Percentiles rank a stretch among this genome's conserved stretches.
These are phyloP conservation scores for Agrilus mali DNA, from an alignment of 2,888 invertebrate species.

Conservation along the genomic window DNA sequence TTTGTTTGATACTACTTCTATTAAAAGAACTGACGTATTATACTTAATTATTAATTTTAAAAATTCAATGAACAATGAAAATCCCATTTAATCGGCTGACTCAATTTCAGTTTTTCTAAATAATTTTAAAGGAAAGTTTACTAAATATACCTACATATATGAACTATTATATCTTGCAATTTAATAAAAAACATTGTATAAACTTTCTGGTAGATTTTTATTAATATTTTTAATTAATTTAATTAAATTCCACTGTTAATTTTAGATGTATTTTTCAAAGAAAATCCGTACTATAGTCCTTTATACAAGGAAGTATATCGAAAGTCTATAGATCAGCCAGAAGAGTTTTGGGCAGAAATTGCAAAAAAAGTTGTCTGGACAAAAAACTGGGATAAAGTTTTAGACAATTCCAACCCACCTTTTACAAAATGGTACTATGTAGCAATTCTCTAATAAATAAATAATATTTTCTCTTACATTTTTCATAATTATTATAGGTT, in stretches of 20 bases:
- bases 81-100: no score
- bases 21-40: no score
- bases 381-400: constrained; percentile 69
- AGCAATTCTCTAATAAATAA: not conserved
- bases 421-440: constrained; percentile 74
- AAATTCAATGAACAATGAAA: no score
- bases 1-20: no score
- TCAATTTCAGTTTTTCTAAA: no score
- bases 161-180: no score
- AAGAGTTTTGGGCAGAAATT: constrained; percentile 78
- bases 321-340: constrained; percentile 62
- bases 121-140: no score
- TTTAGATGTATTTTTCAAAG: constrained; percentile 16
- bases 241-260: no score
- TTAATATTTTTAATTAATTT: no score
- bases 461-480: constrained; percentile 2
- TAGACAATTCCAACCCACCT: constrained; percentile 73
- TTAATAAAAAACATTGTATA: no score
- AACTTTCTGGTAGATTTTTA: not conserved
- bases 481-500: constrained; percentile 45
- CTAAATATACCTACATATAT: no score
- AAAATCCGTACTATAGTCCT: constrained; percentile 31
- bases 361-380: constrained; percentile 64
- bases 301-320: constrained; percentile 52
- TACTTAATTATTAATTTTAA: no score